Evolutionary conservation across 2,797 vertebrate species (phyloP), one percentile per base, ranked within the genome.

Genomic region (Cheirogaleus major): DNA sequence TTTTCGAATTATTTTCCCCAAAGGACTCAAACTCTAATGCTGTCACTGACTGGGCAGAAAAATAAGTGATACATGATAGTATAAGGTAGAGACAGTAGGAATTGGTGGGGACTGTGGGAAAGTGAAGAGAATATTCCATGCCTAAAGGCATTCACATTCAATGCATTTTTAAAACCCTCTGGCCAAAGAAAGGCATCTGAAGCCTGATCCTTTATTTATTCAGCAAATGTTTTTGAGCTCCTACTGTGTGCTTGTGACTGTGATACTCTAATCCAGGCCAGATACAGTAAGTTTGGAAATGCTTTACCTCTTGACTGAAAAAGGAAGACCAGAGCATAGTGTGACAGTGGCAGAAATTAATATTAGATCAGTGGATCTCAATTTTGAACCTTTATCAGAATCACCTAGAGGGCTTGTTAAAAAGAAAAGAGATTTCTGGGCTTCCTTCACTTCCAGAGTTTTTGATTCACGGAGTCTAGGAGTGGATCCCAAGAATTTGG

Each of bases 251-350:
- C 32, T 59, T 48, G 41, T 52, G 41, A 32, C 30, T 87, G 13
- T 76, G 48, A 8, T 55, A 27, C 38, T 69, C 23, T 78, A 72
- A 70, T 50, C 4, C 41, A 82, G 78, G n/a, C 72, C 11, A 55
- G n/a, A 73, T 72, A 32, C 18, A 89, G 11, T 67, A 52, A 81
- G 35, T 63, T 90, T 85, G 22, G 43, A 89, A 94, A 63, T 75
- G 22, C 35, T 85, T 94, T 87, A 86, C 57, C 22, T 93, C 48
- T 81, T 95, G 61, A 69, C 90, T 73, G 13, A 85, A 79, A 70
- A 75, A 83, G 52, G 38, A 73, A 94, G 50, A 85, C n/a, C 32
- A 79, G 27, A 93, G 43, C 72, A 50, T 35, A 78, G 25, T 63
- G 65, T 82, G 63, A 52, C n/a, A 70, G 35, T 38, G 20, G 61